Evolutionary conservation across 2,113 vertebrate species (phyloP).

Genomic region (Mesembrinibis cayennensis): DNA sequence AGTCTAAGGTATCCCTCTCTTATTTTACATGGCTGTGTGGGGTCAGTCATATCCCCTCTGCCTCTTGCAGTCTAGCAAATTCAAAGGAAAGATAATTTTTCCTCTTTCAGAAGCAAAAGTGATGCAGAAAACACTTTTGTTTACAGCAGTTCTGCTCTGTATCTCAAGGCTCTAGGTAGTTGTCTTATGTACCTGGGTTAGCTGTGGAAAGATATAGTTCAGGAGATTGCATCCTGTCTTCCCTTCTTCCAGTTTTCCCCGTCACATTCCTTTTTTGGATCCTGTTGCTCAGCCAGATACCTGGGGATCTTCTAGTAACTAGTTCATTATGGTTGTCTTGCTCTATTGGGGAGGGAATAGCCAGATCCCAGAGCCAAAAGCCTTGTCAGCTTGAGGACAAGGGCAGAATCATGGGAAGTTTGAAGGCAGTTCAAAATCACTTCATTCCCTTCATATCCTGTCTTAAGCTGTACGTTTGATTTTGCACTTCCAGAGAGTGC

Average conservation of each 20-base stretch:
- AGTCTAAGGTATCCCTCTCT: background rate
- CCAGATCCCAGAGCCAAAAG: background rate
- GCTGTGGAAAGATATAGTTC: background rate
- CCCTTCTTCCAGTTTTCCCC: background rate
- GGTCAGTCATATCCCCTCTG: background rate
- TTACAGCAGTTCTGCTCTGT: background rate
- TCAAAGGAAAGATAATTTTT: background rate
- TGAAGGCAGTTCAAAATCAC: background rate
- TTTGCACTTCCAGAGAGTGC: background rate
- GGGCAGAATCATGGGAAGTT: background rate
- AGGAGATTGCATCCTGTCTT: background rate
- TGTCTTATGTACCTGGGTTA: background rate
- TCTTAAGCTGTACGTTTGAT: background rate
- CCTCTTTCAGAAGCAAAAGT: background rate
- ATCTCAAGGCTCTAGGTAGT: background rate
- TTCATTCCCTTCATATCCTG: conserved; percentile 27
- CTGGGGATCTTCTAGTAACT: background rate
- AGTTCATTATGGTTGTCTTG: background rate
- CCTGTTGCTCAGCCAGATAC: background rate
- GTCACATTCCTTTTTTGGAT: background rate
- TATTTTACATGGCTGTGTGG: background rate
- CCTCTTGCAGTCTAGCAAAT: background rate
- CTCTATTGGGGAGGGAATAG: background rate
- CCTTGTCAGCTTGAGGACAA: background rate
- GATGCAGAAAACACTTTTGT: background rate